phyloP scores from a whole-genome alignment of 2,113 vertebrate species.

The Chaetodon auriga region DNA sequence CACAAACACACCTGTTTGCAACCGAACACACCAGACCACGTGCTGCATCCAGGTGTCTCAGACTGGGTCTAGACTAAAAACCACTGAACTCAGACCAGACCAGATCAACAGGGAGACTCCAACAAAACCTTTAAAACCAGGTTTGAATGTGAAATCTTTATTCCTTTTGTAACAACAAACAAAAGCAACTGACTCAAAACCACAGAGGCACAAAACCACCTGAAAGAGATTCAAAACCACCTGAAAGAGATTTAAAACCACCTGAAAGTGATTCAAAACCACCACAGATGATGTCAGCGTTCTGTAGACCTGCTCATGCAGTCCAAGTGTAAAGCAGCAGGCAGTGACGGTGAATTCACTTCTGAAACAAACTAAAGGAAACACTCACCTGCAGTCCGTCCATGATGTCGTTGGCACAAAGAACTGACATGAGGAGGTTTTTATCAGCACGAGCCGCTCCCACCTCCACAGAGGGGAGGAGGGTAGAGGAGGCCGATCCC shows the following conservation, averaged over 20 bases:
- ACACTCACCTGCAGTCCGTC: slow-evolving; percentile 9
- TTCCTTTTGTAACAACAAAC: too few relatives aligned
- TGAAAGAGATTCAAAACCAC: not conserved
- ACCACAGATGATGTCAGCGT: too few relatives aligned
- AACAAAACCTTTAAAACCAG: too few relatives aligned
- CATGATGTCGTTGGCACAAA: not conserved
- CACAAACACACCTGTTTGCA: not conserved
- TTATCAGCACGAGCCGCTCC: not conserved
- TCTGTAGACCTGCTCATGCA: too few relatives aligned
- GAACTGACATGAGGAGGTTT: not conserved
- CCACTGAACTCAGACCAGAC: too few relatives aligned
- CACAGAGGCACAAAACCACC: too few relatives aligned
- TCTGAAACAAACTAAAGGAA: too few relatives aligned
- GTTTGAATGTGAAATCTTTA: too few relatives aligned
- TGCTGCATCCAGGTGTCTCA: not conserved
- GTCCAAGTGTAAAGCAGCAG: too few relatives aligned
- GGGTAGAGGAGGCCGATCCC: not conserved
- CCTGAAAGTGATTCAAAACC: too few relatives aligned
- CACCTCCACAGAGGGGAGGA: not conserved
- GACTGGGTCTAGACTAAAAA: not conserved
- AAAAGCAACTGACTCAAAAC: not conserved
- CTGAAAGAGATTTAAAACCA: too few relatives aligned
- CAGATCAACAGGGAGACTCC: not conserved
- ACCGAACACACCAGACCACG: not conserved
- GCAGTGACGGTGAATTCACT: too few relatives aligned